A percentile compares a stretch with the other conserved stretches of the same genome.
Evolutionary conservation across 1,140 invertebrate species (phyloP).

Genomic region (Drosophila ficusphila): DNA sequence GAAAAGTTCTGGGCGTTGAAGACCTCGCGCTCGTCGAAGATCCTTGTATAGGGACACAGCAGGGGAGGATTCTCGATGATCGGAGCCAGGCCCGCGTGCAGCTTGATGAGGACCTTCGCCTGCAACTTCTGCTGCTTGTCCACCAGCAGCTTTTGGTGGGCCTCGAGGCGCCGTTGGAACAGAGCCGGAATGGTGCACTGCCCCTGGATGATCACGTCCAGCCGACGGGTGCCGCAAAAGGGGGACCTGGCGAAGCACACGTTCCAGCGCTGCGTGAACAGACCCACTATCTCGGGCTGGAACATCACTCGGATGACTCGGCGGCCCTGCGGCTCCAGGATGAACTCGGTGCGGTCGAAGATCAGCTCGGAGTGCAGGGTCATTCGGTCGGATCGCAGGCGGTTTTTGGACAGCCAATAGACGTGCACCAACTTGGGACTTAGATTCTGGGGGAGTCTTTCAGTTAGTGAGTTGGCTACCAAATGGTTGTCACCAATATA

Average conservation of each 20-base stretch:
- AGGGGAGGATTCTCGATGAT: constrained; percentile 24
- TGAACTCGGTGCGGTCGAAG: constrained; percentile 42
- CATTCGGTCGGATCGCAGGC: constrained; percentile 22
- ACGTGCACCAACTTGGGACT: constrained; percentile 23
- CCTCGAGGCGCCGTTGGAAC: constrained; percentile 30
- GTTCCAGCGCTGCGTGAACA: constrained; percentile 42
- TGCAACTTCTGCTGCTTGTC: constrained; percentile 34
- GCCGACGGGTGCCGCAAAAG: constrained; percentile 43
- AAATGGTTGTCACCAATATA: too few species aligned
- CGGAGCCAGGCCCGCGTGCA: constrained; percentile 49
- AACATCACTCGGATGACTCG: constrained; percentile 52
- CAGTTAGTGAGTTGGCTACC: neutral
- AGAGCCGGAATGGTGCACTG: constrained; percentile 37
- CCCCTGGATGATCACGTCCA: constrained; percentile 42
- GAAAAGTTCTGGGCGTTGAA: constrained; percentile 55
- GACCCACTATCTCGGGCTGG: constrained; percentile 45
- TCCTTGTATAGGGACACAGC: constrained; percentile 61
- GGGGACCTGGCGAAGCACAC: constrained; percentile 28
- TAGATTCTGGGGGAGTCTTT: constrained; percentile 30
- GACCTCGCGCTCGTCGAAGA: constrained; percentile 63
- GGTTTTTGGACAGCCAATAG: constrained; percentile 17
- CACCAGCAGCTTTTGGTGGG: constrained; percentile 12
- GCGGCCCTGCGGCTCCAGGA: constrained; percentile 15
- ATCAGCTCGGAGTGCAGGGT: constrained; percentile 30
- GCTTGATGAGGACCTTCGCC: constrained; percentile 5